Evolutionary conservation across 1,140 invertebrate genomes (phyloP), one percentile per base, ranked within the genome.

Genomic region (Homalodisca vitripennis): DNA sequence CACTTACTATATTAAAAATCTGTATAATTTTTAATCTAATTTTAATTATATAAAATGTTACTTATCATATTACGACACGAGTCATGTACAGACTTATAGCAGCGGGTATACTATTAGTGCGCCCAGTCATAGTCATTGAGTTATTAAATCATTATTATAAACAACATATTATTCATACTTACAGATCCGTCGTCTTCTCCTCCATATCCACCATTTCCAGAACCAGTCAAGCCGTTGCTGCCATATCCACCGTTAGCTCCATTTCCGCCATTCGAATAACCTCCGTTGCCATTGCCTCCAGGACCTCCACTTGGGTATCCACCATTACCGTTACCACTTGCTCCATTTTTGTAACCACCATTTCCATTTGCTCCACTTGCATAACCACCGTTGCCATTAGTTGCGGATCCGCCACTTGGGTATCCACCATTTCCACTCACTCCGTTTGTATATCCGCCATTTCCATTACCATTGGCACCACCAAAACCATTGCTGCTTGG

Each of bases 221-320:
- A 13, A 12, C 55, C 55, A 60, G 2, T 12, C 26, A 60, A 29
- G 48, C n/a, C n/a, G 3, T 22, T 22, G 22, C 6, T 51, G n/a
- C 3, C 3, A 22, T 51, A 51, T 3, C 48, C n/a, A 22, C 22
- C 34, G 6, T 41, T 6, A 10, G 34, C 34, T 66, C 34, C 34
- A 24, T n/a, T 24, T 3, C 65, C 65, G 14, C 41, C 73, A 62
- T 73, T 76, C 20, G 46, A 31, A 29, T 70, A 73, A 32, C 66
- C 66, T n/a, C 53, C 60, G 62, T 62, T 67, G 22, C 48, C 14
- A 46, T 62, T 70, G 32, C 68, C 71, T 51, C 75, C 79, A 12
- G 80, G 76, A 41, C 75, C 76, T 30, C 75, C 78, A 62, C 72
- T 73, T 20, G 78, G 73, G 60, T 81, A 82, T 26, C 79, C 79